Base-by-base conservation (phyloP, 2,797 vertebrate species). In the Epinephelus malabaricus region DNA sequence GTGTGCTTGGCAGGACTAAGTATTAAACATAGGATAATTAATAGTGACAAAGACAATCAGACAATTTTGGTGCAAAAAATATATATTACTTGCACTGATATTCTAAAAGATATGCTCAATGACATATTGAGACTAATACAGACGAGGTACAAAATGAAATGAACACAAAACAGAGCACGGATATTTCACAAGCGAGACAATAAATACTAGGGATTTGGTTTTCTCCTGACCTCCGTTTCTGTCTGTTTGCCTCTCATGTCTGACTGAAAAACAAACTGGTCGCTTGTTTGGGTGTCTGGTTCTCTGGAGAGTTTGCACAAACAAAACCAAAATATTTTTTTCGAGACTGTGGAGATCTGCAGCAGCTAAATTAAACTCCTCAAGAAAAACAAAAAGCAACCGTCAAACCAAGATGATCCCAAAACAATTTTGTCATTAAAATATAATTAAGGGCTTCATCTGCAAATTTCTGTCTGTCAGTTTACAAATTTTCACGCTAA, bases 191-290 rank as follows among this genome's bases (percentile, higher is more conserved):
- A 54, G 11, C 4, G 12, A 61, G 21, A 45, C 13, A 45, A 43
- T 61, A 56, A 81, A 68, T 51, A 40, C 18, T 17, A 43, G 14
- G 1, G 18, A 38, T 14, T 6, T 54, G 18, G 1, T 69, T 38
- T 18, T 19, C 17, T 23, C 12, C 45, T 49, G 34, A 2, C 2
- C 15, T 49, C n/a, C n/a, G 6, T 45, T 62, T 38, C 15, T 56
- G 18, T 34, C 6, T 56, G 53, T 40, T 27, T 34, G 34, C 34
- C 34, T 59, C 40, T 43, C 65, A 21, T 25, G 4, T 63, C 47
- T 30, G 55, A 25, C 56, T 68, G 14, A 34, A 63, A 77, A 15
- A 79, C 21, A 54, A 55, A 65, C 43, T 19, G 40, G 18, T 14
- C 10, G 3, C 6, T 47, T 61, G 45, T 70, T 40, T 40, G 17